These are phyloP conservation scores for Nematolebias whitei DNA, from an alignment of 2,113 vertebrate genomes.

Conservation along the genomic window DNA sequence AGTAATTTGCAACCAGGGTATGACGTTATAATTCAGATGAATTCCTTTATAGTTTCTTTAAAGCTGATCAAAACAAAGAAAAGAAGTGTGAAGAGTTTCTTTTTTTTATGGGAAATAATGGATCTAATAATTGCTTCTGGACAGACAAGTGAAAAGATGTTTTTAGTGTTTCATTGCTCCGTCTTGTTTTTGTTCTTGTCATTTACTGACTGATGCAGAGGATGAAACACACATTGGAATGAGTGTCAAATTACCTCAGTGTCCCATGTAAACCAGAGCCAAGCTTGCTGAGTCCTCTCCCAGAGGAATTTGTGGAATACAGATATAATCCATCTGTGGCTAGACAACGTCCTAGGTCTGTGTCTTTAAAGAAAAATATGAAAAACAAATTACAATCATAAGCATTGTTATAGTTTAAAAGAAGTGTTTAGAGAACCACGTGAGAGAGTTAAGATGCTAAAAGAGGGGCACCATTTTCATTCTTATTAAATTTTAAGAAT, in stretches of 20 bases:
- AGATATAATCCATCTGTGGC: conserved; percentile 96
- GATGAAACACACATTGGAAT: conserved; percentile 28
- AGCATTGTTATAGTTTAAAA: background rate
- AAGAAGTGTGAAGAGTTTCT: too few species aligned
- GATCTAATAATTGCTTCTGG: background rate
- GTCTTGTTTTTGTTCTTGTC: conserved; percentile 18
- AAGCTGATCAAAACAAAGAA: conserved; percentile 16
- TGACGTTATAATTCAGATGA: conserved; percentile 8
- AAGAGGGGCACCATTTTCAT: too few species aligned
- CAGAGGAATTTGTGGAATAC: conserved; percentile 96
- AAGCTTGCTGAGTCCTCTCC: conserved; percentile 96
- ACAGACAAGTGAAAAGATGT: conserved; percentile 29
- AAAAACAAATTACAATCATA: conserved; percentile 9
- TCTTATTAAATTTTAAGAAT: background rate
- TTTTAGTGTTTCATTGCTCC: conserved; percentile 37
- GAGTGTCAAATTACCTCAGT: conserved; percentile 85
- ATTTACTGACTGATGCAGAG: conserved; percentile 37
- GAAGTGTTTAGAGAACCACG: background rate
- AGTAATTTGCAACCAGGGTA: conserved; percentile 5
- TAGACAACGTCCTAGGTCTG: conserved; percentile 94
- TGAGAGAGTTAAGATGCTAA: too few species aligned
- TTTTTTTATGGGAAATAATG: conserved; percentile 9
- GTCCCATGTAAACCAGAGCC: conserved; percentile 97
- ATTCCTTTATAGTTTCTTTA: conserved; percentile 3
- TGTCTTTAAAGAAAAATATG: conserved; percentile 81